Base-by-base conservation (phyloP, 2,797 vertebrate genomes). In the Bradypus variegatus region DNA sequence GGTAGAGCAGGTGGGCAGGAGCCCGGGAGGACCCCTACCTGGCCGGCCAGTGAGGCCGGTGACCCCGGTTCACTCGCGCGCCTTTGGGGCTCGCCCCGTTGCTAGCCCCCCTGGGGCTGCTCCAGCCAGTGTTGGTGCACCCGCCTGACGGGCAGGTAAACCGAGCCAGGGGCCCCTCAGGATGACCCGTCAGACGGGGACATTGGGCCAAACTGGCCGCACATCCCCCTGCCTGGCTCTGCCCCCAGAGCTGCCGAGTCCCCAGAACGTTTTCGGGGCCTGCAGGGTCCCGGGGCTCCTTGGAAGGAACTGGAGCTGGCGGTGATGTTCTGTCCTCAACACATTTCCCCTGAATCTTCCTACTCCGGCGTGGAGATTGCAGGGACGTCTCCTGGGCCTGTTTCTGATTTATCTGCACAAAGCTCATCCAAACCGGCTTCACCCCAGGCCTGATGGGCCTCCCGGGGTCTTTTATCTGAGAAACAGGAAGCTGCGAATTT, bases 151-250 rank as follows among this genome's bases (percentile, higher is more conserved):
- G 64, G 18, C 5, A 18, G 75, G 83, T 81, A 67, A 53, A 85
- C 64, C 0, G 10, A 91, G 86, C 83, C 64, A 38, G 60, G 88
- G 36, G 8, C 15, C 23, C 25, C 53, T 0, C 2, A 2, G 48
- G 73, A 4, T 6, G 79, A 64, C 9, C 50, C 64, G 21, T 2
- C 8, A 11, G 0, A 3, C 0, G 3, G 25, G n/a, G 0, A 8
- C 50, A 12, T 11, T 6, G 41, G 6, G 41, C 72, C 88, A 64
- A 0, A 1, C 9, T 29, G 76, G 90, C 85, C 3, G 23, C 48
- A 8, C 25, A 45, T 45, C 8, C 29, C 33, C 53, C 45, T 0
- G 2, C 31, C 77, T 62, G 48, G 48, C 38, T 41, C 50, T 3
- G 5, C 50, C 72, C 58, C 4, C 2, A 67, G 29, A 23, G 76